Base-by-base conservation (phyloP, 2,888 invertebrate species). In the Blastobasis lacticolella region DNA sequence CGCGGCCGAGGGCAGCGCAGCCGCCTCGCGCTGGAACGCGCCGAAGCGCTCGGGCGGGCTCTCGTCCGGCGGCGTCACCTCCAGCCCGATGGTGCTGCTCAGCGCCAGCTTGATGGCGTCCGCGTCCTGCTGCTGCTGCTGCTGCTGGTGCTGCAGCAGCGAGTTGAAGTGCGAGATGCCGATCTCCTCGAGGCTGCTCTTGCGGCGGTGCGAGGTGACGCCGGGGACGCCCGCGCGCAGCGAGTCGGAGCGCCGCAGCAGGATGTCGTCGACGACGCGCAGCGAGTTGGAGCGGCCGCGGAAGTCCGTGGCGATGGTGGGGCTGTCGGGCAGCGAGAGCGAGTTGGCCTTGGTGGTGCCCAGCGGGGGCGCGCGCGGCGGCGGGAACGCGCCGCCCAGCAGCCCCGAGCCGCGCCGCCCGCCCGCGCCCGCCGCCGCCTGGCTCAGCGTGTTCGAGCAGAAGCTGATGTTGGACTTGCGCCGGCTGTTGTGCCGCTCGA, bases 391-490 rank as follows among this genome's bases (percentile, higher is more conserved):
- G 68, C 92, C 90, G 49, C 92, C 92, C 49, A 92, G 92, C 58
- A 93, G 89, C 54, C 91, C 91, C 52, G 93, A 94, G 57, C 94
- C 93, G 54, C 94, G 89, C 57, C 94, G 89, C 72, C 92, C 92
- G 56, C 91, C 90, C 4, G 64, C 74, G 6, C 73, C 74, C 66
- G 83, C 74, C 66, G 83, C 74, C n/a, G 82, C 78, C 83, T 83
- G 81, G 56, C 94, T 90, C 56, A 94, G 81, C 37, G 94, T 93
- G 73, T 94, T 94, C 49, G 95, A 95, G 77, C 95, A 95, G 80
- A 95, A 95, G 73, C 95, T 96, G 67, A 96, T 96, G 85, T 96
- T 96, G 50, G 96, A 96, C 83, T 96, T 96, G 50, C 97, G 90
- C 7, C 96, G 90, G 57, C 95, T 96, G 79, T 96, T 97, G 84